Conservation (phyloP, 2,797 vertebrate species). For the Sebastiscus tertius region DNA sequence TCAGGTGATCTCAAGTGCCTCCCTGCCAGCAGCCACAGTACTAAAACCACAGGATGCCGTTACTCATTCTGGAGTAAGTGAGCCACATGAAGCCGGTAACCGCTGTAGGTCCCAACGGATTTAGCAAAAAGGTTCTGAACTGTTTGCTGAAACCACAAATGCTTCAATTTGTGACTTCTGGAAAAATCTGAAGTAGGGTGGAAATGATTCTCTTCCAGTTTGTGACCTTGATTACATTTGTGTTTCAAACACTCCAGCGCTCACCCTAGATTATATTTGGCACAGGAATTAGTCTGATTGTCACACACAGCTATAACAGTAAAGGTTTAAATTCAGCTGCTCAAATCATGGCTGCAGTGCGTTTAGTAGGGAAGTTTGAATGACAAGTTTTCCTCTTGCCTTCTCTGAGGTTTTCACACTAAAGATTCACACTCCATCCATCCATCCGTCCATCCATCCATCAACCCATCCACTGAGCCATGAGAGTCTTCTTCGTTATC, state of each 20-base stretch:
- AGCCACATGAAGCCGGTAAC: conserved; percentile 28
- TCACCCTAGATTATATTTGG: background rate
- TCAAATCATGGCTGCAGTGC: background rate
- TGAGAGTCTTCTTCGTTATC: conserved; percentile 83
- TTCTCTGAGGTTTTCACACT: background rate
- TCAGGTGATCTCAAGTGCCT: conserved; percentile 13
- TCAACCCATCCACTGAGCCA: conserved; percentile 68
- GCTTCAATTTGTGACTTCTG: conserved; percentile 16
- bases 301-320: background rate
- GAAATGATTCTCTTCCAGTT: conserved; percentile 15
- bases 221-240: background rate
- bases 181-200: background rate
- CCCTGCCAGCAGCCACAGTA: background rate
- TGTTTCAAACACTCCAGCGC: background rate
- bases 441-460: conserved; percentile 61
- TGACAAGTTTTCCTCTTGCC: background rate
- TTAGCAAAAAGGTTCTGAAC: conserved; percentile 18
- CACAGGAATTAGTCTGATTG: background rate
- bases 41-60: conserved; percentile 8
- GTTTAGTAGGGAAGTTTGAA: background rate
- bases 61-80: conserved; percentile 27
- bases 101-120: conserved; percentile 8
- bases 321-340: background rate
- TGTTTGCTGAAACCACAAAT: conserved; percentile 28
- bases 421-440: conserved; percentile 32